phyloP scores from a whole-genome alignment of 2,888 invertebrate genomes.

The Drosophila phalerata region DNA sequence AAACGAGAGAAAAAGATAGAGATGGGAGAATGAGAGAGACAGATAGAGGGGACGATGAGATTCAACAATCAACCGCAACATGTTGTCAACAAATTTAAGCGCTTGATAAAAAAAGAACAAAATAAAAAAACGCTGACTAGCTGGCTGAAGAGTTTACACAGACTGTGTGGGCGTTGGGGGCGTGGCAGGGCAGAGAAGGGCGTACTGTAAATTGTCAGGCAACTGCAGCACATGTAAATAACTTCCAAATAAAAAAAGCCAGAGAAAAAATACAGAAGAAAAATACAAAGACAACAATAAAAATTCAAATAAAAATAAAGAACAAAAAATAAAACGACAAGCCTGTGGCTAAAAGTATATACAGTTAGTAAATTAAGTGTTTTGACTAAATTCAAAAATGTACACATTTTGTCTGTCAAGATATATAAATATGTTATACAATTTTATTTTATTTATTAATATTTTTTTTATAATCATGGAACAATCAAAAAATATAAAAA shows the following conservation, averaged over 20 bases:
- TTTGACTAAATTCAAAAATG: no score
- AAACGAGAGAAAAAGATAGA: not conserved
- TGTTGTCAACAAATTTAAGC: constrained; percentile 76
- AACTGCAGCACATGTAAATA: constrained; percentile 69
- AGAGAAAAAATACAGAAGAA: constrained; percentile 10
- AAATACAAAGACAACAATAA: constrained; percentile 30
- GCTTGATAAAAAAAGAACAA: constrained; percentile 55
- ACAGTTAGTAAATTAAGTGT: no score
- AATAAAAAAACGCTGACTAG: constrained; percentile 43
- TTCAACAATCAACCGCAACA: constrained; percentile 69
- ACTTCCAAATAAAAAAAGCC: constrained; percentile 48
- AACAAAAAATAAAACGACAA: constrained; percentile 35
- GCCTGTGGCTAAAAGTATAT: constrained; percentile 49
- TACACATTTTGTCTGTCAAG: no score
- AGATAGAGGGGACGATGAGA: constrained; percentile 11
- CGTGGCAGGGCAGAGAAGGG: constrained; percentile 8
- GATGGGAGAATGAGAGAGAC: not conserved
- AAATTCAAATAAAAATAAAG: constrained; percentile 38
- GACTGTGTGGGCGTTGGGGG: constrained; percentile 1
- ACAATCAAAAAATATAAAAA: no score
- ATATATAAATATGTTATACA: no score
- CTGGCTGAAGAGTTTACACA: constrained; percentile 43
- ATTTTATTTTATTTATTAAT: no score
- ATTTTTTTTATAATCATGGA: no score
- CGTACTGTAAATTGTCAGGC: constrained; percentile 58